These are phyloP conservation scores for Allygus modestus DNA, from an alignment of 2,888 invertebrate species.

Conservation along the genomic window DNA sequence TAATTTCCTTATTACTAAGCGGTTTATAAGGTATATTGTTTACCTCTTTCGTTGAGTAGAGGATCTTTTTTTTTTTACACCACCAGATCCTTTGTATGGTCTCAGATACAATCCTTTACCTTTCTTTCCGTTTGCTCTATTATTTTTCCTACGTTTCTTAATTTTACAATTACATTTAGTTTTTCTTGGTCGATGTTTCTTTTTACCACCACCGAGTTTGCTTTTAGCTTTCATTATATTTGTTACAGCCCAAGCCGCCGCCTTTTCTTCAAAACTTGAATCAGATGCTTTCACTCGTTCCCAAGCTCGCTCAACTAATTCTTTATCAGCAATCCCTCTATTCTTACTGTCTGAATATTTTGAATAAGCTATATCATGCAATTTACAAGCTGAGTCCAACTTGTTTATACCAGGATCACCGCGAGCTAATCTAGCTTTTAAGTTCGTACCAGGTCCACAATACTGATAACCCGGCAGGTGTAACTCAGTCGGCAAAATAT, in stretches of 20 bases:
- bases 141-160: not conserved
- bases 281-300: not conserved
- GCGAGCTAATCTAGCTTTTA: not conserved
- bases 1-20: not conserved
- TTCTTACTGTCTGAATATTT: constrained; percentile 3
- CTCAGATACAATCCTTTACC: not conserved
- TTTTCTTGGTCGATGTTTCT: not conserved
- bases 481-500: not conserved
- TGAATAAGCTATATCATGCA: constrained; percentile 12
- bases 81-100: not conserved
- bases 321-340: not conserved
- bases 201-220: not conserved
- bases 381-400: not conserved
- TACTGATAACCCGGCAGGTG: not conserved
- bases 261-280: not conserved
- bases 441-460: constrained; percentile 1
- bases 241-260: constrained; percentile 31
- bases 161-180: not conserved
- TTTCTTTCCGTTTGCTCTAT: too few relatives aligned
- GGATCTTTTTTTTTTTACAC: not conserved
- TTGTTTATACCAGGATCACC: not conserved
- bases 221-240: constrained; percentile 24
- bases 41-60: not conserved
- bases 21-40: not conserved
- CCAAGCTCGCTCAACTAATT: constrained; percentile 1